These are phyloP conservation scores for Alloscopus bannaensis DNA, from an alignment of 2,888 invertebrate species.

Conservation along the genomic window DNA sequence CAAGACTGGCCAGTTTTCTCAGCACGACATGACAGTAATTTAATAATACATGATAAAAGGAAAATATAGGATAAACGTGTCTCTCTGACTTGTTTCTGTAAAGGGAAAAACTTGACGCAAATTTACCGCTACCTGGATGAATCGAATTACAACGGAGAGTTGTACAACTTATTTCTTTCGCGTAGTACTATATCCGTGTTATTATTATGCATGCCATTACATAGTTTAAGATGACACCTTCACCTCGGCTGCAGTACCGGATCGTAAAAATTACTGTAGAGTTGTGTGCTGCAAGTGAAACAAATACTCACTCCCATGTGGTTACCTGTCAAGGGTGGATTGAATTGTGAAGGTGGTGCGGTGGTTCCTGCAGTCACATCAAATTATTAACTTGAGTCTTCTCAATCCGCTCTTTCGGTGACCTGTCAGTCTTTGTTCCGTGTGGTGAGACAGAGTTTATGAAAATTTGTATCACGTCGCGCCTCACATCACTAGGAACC, in stretches of 20 bases:
- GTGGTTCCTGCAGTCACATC: too few relatives aligned
- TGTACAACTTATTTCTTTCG: slow-evolving; percentile 38
- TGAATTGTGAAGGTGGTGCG: slow-evolving; percentile 1
- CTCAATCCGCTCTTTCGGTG: too few relatives aligned
- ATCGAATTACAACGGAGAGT: slow-evolving; percentile 43
- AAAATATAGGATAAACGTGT: slow-evolving; percentile 38
- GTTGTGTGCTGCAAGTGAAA: slow-evolving; percentile 23
- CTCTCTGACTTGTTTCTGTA: slow-evolving; percentile 32
- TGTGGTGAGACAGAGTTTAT: too few relatives aligned
- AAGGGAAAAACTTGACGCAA: slow-evolving; percentile 40
- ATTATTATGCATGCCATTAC: slow-evolving; percentile 40
- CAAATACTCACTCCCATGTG: slow-evolving; percentile 25
- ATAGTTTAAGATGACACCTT: slow-evolving; percentile 55
- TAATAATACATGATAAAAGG: not conserved
- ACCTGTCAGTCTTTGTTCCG: too few relatives aligned
- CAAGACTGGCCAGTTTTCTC: slow-evolving; percentile 48
- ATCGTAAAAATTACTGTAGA: slow-evolving; percentile 47
- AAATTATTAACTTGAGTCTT: too few relatives aligned
- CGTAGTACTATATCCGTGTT: slow-evolving; percentile 34
- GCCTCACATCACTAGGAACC: too few relatives aligned
- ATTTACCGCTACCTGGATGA: slow-evolving; percentile 60
- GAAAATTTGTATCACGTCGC: too few relatives aligned
- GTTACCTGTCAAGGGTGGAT: slow-evolving; percentile 19
- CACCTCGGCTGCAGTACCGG: slow-evolving; percentile 34
- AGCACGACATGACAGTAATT: slow-evolving; percentile 33